phyloP scores from a whole-genome alignment of 1,140 invertebrate species.

The Ctenoplectra terminalis region DNA sequence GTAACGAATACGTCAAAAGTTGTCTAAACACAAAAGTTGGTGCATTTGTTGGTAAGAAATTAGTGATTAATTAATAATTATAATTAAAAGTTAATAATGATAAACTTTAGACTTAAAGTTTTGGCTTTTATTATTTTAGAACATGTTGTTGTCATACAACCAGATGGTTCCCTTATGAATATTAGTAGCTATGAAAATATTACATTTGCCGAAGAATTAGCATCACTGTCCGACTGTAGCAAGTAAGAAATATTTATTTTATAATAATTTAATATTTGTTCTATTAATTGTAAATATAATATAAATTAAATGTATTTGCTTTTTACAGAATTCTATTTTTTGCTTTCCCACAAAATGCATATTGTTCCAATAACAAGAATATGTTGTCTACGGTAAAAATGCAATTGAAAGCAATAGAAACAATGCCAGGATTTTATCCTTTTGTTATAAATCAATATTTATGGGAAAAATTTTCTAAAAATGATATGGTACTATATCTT shows the following conservation, averaged over 20 bases:
- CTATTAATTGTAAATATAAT: neutral
- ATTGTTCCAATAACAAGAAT: slow-evolving; percentile 77
- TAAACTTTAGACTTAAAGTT: neutral
- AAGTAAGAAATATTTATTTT: slow-evolving; percentile 77
- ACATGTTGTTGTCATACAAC: slow-evolving; percentile 82
- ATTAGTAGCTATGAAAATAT: slow-evolving; percentile 66
- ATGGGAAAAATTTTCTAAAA: slow-evolving; percentile 79
- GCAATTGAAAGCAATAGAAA: slow-evolving; percentile 78
- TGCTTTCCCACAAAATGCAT: slow-evolving; percentile 69
- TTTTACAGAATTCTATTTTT: slow-evolving; percentile 82
- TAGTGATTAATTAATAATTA: slow-evolving; percentile 7
- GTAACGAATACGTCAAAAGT: slow-evolving; percentile 78
- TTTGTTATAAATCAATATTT: slow-evolving; percentile 75
- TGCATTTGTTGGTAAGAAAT: slow-evolving; percentile 81
- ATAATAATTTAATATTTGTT: slow-evolving; percentile 29
- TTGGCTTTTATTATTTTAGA: slow-evolving; percentile 78
- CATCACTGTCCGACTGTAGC: slow-evolving; percentile 75
- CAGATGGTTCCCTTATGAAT: slow-evolving; percentile 82
- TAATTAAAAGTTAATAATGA: neutral
- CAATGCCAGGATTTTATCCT: slow-evolving; percentile 72
- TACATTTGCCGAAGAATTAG: slow-evolving; percentile 77
- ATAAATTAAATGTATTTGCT: slow-evolving; percentile 38
- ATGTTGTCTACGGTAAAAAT: slow-evolving; percentile 72
- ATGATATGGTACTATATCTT: slow-evolving; percentile 83
- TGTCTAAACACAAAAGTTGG: slow-evolving; percentile 79